A percentile compares a stretch with the other conserved stretches of the same genome.
Evolutionary conservation across 2,888 invertebrate genomes (phyloP).

Genomic region (Melipona bicolor): DNA sequence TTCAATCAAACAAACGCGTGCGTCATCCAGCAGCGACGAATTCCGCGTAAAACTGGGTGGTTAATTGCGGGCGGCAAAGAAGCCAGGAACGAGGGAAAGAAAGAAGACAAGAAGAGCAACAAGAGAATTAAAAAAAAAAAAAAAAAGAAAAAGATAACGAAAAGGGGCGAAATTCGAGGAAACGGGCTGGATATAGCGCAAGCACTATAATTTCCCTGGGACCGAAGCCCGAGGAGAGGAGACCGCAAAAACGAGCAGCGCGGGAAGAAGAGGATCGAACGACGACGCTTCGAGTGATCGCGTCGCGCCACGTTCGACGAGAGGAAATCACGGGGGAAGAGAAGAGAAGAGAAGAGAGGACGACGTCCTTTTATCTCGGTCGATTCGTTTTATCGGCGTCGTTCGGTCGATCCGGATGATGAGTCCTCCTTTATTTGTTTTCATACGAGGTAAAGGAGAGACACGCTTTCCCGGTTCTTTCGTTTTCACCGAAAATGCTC

Average conservation of each 20-base stretch:
- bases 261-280: slow-evolving; percentile 19
- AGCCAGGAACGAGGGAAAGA: no score
- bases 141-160: neutral
- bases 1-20: neutral
- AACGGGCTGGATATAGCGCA: slow-evolving; percentile 12
- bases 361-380: slow-evolving; percentile 69
- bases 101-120: no score
- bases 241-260: slow-evolving; percentile 30
- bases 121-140: neutral
- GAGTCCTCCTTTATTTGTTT: slow-evolving; percentile 76
- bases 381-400: slow-evolving; percentile 73
- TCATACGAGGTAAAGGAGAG: slow-evolving; percentile 71
- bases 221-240: slow-evolving; percentile 1
- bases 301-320: neutral
- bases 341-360: neutral
- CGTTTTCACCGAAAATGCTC: slow-evolving; percentile 60
- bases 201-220: slow-evolving; percentile 43
- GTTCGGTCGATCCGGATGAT: slow-evolving; percentile 70
- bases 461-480: slow-evolving; percentile 40
- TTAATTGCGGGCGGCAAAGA: slow-evolving; percentile 24
- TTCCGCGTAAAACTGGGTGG: slow-evolving; percentile 30
- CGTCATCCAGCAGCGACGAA: slow-evolving; percentile 35
- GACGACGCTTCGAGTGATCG: slow-evolving; percentile 38
- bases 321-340: slow-evolving; percentile 4
- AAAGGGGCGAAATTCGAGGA: slow-evolving; percentile 29